Percentiles rank a stretch among this genome's conserved stretches.
phyloP scores from a whole-genome alignment of 2,113 vertebrate genomes.

The Podilymbus podiceps region DNA sequence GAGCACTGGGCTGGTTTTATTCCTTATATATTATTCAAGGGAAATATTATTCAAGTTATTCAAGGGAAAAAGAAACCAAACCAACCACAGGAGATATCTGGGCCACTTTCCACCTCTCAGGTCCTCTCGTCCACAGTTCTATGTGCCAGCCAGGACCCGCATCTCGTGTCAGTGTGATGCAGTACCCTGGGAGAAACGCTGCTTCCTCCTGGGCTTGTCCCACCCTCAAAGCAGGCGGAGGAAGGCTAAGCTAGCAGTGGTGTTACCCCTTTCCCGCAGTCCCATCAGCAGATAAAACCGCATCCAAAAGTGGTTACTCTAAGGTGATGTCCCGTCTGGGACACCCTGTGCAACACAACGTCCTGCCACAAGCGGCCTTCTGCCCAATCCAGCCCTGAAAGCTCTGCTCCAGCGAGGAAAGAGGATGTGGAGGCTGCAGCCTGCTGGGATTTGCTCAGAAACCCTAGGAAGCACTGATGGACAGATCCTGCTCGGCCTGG shows the following conservation, averaged over 20 bases:
- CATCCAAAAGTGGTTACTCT: not conserved
- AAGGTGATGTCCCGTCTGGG: not conserved
- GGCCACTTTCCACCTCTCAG: not conserved
- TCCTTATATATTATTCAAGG: not conserved
- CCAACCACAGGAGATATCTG: not conserved
- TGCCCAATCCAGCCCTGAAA: not conserved
- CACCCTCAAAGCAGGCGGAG: not conserved
- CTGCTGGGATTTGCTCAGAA: not conserved
- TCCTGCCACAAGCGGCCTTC: fast-evolving
- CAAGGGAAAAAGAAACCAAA: not conserved
- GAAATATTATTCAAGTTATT: not conserved
- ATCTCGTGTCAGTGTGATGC: not conserved
- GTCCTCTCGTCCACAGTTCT: not conserved
- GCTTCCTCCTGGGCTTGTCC: not conserved
- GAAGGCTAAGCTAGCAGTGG: not conserved
- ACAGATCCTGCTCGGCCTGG: not conserved
- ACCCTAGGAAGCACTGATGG: fast-evolving
- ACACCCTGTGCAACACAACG: not conserved
- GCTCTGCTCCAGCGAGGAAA: not conserved
- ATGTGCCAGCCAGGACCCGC: not conserved
- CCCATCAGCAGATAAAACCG: not conserved
- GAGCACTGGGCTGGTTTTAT: not conserved
- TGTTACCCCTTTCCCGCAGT: fast-evolving
- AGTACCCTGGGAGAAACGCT: not conserved
- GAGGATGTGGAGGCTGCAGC: not conserved